phyloP scores from a whole-genome alignment of 2,797 vertebrate species.

The Pristis pectinata region DNA sequence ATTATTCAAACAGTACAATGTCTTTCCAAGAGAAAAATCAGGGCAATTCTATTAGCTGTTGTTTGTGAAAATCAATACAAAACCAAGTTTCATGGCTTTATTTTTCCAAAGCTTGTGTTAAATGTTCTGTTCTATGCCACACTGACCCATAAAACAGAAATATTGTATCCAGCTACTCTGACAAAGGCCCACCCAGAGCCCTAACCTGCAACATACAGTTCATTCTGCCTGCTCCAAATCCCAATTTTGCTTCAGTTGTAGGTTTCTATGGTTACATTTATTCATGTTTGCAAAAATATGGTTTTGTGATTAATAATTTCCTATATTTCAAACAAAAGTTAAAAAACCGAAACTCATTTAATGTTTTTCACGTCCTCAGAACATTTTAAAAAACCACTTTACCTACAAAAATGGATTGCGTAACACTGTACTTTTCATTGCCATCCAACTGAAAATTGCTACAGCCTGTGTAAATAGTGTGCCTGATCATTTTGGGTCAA shows the following conservation, averaged over 20 bases:
- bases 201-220: too few relatives aligned
- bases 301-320: constrained; percentile 20
- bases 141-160: background rate
- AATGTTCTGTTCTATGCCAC: background rate
- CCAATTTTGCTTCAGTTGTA: background rate
- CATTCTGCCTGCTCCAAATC: background rate
- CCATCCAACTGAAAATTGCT: too few relatives aligned
- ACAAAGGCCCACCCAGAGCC: background rate
- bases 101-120: background rate
- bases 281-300: background rate
- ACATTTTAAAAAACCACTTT: background rate
- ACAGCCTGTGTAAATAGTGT: too few relatives aligned
- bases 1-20: background rate
- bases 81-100: background rate
- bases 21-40: background rate
- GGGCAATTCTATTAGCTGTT: background rate
- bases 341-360: background rate
- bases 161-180: background rate
- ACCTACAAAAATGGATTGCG: too few relatives aligned
- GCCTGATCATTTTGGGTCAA: too few relatives aligned
- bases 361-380: background rate
- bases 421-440: too few relatives aligned
- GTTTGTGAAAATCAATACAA: background rate
- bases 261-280: background rate
- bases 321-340: background rate